Conservation (phyloP, 2,797 vertebrate genomes). For the Neosilurus mollespiculum region DNA sequence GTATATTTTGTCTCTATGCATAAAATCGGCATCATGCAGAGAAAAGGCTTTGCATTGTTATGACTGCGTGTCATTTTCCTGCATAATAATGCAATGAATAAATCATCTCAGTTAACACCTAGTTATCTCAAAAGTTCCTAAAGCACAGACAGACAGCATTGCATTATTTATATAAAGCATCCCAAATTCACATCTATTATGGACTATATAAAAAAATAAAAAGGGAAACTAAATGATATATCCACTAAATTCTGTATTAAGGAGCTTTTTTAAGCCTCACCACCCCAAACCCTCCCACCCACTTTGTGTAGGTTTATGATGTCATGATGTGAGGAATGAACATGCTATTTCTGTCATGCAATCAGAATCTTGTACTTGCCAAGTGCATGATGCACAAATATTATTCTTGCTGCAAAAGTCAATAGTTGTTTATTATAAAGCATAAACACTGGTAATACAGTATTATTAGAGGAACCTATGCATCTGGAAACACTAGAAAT, state of each 20-base stretch:
- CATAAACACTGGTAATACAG: no score
- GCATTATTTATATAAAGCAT: constrained; percentile 35
- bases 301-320: not conserved
- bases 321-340: not conserved
- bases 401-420: not conserved
- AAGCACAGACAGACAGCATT: constrained; percentile 32
- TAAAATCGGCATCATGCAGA: constrained; percentile 34
- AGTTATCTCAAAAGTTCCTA: constrained; percentile 43
- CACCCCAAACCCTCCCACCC: no score
- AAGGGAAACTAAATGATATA: not conserved
- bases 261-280: no score
- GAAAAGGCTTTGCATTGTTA: constrained; percentile 22
- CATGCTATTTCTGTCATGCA: constrained; percentile 10
- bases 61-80: constrained; percentile 35
- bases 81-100: constrained; percentile 38
- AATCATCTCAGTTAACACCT: constrained; percentile 35
- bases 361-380: not conserved
- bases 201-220: not conserved
- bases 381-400: not conserved
- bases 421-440: not conserved
- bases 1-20: constrained; percentile 26
- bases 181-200: constrained; percentile 27
- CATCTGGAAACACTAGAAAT: not conserved
- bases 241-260: not conserved
- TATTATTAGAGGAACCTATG: not conserved